Evolutionary conservation across 2,888 invertebrate species (phyloP), one percentile per base, ranked within the genome.

Genomic region (Lissocephala sabroskyi): DNA sequence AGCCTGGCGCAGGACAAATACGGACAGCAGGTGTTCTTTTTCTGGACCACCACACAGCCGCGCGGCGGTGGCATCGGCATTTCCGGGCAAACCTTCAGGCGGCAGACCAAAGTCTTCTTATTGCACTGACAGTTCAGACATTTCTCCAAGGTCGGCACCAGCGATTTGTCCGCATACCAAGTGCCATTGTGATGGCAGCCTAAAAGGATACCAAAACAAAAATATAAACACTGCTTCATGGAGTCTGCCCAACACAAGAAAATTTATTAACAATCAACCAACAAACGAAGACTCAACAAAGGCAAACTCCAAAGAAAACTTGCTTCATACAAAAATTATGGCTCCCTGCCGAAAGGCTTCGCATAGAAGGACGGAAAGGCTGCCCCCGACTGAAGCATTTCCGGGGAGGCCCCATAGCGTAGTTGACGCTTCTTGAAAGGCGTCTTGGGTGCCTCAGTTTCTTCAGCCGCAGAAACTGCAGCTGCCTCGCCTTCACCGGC

Each of bases 111-210:
- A 35, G 91, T 90, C 55, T 91, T 91, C 43, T 87, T 88, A 37
- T 85, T 87, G 84, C 95, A 95, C 59, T 89, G 88, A 84, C 95
- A 95, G 66, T 88, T 89, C 49, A 95, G 86, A 80, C 95, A 95
- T 19, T 92, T 90, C 82, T 93, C 92, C 45, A 88, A 86, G 47
- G 92, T 91, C 52, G 86, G 82, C 62, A 93, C 92, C 51, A 88
- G 84, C 32, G 87, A 85, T 29, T 91, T 91, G 71, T 89, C 90
- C 6, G 86, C 87, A 83, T 89, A 90, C 84, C 88, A 88, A 47
- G 87, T 87, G 19, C 91, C 91, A 68, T 91, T 90, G 85, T 92
- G 93, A 79, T 89, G 86, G 81, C 94, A 94, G 50, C 90, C 91
- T 91, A 4, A 9, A 40, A 29, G 40, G 49, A 41, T 14, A 14